Evolutionary conservation across 35 echinoderm and acorn worm species (phyloP).

Genomic region (Lytechinus variegatus): DNA sequence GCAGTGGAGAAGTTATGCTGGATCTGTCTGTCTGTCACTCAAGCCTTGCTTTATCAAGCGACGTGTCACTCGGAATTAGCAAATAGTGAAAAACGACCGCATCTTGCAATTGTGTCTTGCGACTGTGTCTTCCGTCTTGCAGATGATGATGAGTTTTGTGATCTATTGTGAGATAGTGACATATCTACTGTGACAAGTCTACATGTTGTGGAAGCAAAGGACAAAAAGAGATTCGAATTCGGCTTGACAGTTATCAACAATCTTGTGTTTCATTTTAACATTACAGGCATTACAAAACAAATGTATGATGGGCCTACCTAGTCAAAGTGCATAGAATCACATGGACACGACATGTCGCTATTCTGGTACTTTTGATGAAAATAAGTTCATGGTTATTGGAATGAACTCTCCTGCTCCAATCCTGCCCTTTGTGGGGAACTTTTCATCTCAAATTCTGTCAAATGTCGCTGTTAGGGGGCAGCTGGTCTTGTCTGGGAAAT

Average conservation of each 20-base stretch:
- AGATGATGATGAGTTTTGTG: background rate
- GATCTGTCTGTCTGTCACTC: conserved; percentile 1
- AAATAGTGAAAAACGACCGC: background rate
- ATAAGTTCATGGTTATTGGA: background rate
- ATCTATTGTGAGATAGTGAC: background rate
- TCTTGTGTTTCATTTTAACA: background rate
- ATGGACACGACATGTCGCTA: background rate
- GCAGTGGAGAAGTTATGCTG: background rate
- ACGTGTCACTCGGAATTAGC: background rate
- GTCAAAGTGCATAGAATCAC: no score
- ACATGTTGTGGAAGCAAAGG: background rate
- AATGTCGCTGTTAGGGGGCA: conserved; percentile 6
- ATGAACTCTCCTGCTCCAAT: background rate
- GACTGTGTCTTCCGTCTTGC: background rate
- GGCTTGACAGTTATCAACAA: background rate
- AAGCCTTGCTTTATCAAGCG: background rate
- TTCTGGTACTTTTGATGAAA: background rate
- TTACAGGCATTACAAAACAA: background rate
- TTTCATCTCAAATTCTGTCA: background rate
- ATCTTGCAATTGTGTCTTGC: background rate
- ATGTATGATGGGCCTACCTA: background rate
- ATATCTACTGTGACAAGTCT: background rate
- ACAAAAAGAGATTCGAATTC: background rate
- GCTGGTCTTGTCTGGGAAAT: conserved; percentile 16
- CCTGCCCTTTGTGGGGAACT: background rate